phyloP scores from a whole-genome alignment of 2,797 vertebrate genomes.

The Synanceia verrucosa region DNA sequence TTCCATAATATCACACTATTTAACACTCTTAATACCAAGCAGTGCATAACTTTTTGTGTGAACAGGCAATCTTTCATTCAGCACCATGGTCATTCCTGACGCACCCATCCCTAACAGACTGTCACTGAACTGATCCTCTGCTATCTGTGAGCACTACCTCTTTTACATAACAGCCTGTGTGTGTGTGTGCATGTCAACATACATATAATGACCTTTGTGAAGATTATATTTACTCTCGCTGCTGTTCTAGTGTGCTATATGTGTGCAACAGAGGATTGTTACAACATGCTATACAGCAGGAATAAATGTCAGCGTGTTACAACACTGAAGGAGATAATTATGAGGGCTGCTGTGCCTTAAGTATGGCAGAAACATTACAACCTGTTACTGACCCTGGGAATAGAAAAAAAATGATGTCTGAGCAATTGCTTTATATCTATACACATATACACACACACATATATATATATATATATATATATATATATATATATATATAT shows the following conservation, averaged over 20 bases:
- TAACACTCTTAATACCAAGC: not conserved
- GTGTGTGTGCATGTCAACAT: constrained; percentile 14
- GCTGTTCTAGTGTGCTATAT: not conserved
- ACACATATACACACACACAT: too few species aligned
- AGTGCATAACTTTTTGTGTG: not conserved
- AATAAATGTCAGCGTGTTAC: constrained; percentile 12
- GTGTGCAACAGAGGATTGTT: not conserved
- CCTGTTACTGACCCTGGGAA: not conserved
- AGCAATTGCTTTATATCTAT: too few species aligned
- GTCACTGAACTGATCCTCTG: constrained; percentile 7
- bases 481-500: too few species aligned
- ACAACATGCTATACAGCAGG: not conserved
- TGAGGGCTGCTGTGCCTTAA: not conserved
- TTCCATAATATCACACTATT: not conserved
- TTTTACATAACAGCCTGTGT: constrained; percentile 37
- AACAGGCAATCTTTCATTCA: not conserved
- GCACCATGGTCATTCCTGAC: constrained; percentile 19
- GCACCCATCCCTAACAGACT: not conserved
- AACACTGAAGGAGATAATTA: not conserved
- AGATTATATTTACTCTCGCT: not conserved
- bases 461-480: too few species aligned
- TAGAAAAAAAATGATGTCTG: too few species aligned
- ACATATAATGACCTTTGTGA: constrained; percentile 16
- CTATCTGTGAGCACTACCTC: constrained; percentile 32
- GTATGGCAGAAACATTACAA: not conserved